These are phyloP conservation scores for Adela reaumurella DNA, from an alignment of 2,888 invertebrate species.

Conservation along the genomic window DNA sequence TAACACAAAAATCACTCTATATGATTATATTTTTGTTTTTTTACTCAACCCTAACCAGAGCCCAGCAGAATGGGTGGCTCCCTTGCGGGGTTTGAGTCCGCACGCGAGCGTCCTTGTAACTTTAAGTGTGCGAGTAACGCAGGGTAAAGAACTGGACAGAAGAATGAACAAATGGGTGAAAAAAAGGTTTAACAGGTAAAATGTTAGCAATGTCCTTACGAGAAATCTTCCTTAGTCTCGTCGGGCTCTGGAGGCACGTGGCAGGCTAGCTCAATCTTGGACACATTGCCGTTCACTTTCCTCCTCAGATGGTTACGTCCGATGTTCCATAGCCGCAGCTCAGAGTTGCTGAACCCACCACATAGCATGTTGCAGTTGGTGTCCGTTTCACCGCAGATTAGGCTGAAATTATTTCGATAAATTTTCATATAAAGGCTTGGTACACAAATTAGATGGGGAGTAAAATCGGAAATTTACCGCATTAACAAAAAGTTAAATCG, in stretches of 20 bases:
- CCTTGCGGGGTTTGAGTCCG: too few species aligned
- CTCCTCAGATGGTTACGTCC: constrained; percentile 42
- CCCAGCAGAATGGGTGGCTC: too few species aligned
- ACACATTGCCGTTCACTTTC: constrained; percentile 37
- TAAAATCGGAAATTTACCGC: too few species aligned
- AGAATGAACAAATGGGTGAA: too few species aligned
- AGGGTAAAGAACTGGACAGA: too few species aligned
- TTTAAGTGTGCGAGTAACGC: too few species aligned
- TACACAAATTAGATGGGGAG: too few species aligned
- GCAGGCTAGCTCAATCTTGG: constrained; percentile 49
- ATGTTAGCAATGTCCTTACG: constrained; percentile 33
- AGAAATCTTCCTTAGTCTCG: constrained; percentile 33
- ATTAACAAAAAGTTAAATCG: background rate
- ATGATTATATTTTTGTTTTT: too few species aligned
- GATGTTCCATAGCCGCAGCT: constrained; percentile 65
- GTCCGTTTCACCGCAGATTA: constrained; percentile 60
- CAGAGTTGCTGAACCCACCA: constrained; percentile 67
- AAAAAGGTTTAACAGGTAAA: background rate
- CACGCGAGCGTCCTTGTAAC: too few species aligned
- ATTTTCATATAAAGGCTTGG: background rate
- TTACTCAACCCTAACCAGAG: too few species aligned
- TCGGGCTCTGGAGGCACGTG: constrained; percentile 44
- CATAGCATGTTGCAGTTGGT: constrained; percentile 62
- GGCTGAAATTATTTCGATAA: constrained; percentile 34
- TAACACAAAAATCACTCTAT: too few species aligned